These are phyloP conservation scores for Neomonachus schauinslandi DNA, from an alignment of 2,113 vertebrate species.

Conservation along the genomic window DNA sequence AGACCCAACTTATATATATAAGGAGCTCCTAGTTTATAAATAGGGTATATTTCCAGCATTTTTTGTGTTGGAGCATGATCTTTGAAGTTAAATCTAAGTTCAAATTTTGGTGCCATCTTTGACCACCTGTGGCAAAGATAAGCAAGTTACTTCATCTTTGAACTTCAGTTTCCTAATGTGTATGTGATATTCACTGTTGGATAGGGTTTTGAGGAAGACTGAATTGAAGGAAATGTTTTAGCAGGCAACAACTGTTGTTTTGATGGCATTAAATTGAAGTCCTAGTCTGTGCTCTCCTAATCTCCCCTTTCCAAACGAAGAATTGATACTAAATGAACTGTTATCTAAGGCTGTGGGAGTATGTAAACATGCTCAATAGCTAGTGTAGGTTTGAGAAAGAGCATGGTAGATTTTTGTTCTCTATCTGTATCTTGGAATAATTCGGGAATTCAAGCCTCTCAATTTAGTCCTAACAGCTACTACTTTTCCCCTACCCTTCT, in stretches of 20 bases:
- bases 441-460: slow-evolving; percentile 58
- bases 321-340: slow-evolving; percentile 21
- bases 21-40: neutral
- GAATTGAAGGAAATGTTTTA: slow-evolving; percentile 36
- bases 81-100: slow-evolving; percentile 37
- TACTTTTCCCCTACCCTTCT: slow-evolving; percentile 60
- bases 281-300: neutral
- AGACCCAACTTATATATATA: neutral
- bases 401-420: slow-evolving; percentile 32
- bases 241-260: slow-evolving; percentile 16
- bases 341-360: neutral
- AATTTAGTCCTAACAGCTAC: slow-evolving; percentile 49
- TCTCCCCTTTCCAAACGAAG: slow-evolving; percentile 22
- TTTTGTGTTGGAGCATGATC: neutral
- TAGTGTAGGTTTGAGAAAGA: slow-evolving; percentile 1
- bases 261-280: neutral
- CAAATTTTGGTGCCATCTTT: slow-evolving; percentile 7
- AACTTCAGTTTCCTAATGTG: neutral
- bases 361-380: neutral
- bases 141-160: slow-evolving; percentile 2
- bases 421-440: slow-evolving; percentile 40
- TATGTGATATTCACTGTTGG: slow-evolving; percentile 9
- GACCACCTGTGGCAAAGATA: neutral
- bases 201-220: slow-evolving; percentile 27
- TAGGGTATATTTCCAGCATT: neutral